Evolutionary conservation across 2,888 invertebrate species (phyloP).

Genomic region (Cerceris ruficornis): DNA sequence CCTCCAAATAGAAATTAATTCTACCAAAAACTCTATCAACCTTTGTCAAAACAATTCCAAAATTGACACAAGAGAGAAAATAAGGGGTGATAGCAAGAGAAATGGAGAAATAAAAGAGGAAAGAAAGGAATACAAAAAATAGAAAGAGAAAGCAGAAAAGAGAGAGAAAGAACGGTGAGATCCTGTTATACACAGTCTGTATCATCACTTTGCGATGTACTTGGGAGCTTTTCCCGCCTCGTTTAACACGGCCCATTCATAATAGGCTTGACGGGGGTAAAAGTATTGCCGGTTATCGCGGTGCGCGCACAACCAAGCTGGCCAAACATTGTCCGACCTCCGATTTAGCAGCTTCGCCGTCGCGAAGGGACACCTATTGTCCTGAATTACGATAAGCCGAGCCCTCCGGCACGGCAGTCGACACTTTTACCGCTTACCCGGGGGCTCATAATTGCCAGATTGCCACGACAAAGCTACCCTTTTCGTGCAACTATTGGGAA

Average conservation of each 20-base stretch:
- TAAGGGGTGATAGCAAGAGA: background rate
- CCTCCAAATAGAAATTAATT: background rate
- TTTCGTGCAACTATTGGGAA: slow-evolving; percentile 52
- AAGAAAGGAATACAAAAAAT: background rate
- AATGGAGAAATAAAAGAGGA: background rate
- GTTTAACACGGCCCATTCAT: slow-evolving; percentile 73
- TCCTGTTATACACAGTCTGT: slow-evolving; percentile 68
- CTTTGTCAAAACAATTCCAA: background rate
- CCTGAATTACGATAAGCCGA: slow-evolving; percentile 52
- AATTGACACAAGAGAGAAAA: too few relatives aligned
- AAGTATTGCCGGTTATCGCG: slow-evolving; percentile 68
- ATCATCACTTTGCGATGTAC: slow-evolving; percentile 72
- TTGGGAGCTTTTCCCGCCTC: slow-evolving; percentile 74
- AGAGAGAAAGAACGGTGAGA: slow-evolving; percentile 8
- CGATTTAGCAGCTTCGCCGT: slow-evolving; percentile 52
- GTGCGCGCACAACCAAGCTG: slow-evolving; percentile 46
- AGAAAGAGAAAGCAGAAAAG: background rate
- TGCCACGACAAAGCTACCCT: slow-evolving; percentile 19
- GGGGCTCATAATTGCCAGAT: slow-evolving; percentile 67
- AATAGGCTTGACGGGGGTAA: slow-evolving; percentile 65
- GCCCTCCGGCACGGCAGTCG: slow-evolving; percentile 30
- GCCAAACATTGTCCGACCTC: slow-evolving; percentile 61
- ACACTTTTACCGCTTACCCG: slow-evolving; percentile 47
- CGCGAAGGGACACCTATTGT: slow-evolving; percentile 43
- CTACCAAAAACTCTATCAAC: background rate